Conservation (phyloP, 2,797 vertebrate species). For the Aphelocoma californica region DNA sequence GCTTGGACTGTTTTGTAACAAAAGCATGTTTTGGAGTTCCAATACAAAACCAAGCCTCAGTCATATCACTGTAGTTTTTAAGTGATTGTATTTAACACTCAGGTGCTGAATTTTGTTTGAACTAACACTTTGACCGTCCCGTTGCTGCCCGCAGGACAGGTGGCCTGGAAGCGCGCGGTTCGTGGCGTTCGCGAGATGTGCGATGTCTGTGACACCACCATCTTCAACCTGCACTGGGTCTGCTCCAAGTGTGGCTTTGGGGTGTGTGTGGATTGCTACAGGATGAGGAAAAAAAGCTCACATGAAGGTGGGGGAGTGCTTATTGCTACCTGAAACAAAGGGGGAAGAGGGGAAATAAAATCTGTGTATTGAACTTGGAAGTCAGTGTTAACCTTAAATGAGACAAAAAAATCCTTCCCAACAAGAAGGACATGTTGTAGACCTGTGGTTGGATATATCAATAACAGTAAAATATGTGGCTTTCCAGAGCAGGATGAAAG, state of each 20-base stretch:
- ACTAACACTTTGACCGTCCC: accelerated
- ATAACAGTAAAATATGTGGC: neutral
- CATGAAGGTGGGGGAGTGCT: slow-evolving; percentile 64
- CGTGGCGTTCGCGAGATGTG: slow-evolving; percentile 82
- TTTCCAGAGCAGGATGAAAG: neutral
- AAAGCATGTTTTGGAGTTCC: neutral
- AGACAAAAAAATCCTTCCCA: neutral
- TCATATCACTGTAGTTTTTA: accelerated
- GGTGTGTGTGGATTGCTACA: slow-evolving; percentile 80
- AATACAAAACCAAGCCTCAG: accelerated
- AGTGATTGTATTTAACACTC: neutral
- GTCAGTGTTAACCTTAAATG: accelerated
- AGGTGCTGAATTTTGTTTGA: accelerated
- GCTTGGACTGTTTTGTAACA: neutral
- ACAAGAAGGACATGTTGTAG: neutral
- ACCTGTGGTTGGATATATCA: neutral
- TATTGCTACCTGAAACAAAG: neutral
- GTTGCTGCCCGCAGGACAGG: slow-evolving; percentile 63
- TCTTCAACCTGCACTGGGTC: slow-evolving; percentile 84
- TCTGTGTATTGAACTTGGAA: neutral
- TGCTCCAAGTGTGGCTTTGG: slow-evolving; percentile 82
- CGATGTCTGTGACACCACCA: slow-evolving; percentile 80
- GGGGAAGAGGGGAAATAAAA: neutral
- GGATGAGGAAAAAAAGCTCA: slow-evolving; percentile 75
- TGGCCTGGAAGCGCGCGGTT: slow-evolving; percentile 82